A percentile compares a stretch with the other conserved stretches of the same genome.
Conservation (phyloP, 23 tunicate genomes). For the Ciona savignyi region DNA sequence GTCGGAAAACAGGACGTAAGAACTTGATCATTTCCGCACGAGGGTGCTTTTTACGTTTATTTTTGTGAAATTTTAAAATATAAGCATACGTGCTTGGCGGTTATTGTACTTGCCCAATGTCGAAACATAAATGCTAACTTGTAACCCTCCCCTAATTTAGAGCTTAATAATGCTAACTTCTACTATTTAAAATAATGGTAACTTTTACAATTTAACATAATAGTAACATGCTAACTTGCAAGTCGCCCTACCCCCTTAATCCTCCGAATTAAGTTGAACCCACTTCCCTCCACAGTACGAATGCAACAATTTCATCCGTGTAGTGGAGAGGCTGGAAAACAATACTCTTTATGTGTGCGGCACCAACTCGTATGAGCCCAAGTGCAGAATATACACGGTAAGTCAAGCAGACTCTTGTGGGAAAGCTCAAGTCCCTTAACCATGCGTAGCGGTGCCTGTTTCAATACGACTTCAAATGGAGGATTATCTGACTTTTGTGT, state of each 20-base stretch:
- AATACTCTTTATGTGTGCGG: constrained; percentile 65
- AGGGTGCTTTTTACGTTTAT: background rate
- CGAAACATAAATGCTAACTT: background rate
- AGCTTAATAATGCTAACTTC: too few relatives aligned
- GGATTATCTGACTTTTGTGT: too few relatives aligned
- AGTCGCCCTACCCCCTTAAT: too few relatives aligned
- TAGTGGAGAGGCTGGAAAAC: constrained; percentile 41
- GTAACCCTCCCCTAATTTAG: background rate
- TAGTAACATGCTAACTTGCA: too few relatives aligned
- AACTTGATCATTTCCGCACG: background rate
- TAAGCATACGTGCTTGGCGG: background rate
- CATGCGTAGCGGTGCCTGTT: background rate
- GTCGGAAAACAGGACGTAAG: constrained; percentile 21
- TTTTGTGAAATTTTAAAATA: background rate
- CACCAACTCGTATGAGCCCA: constrained; percentile 70
- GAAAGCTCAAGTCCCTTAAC: background rate
- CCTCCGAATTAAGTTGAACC: background rate
- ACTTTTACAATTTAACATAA: too few relatives aligned
- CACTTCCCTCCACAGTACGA: constrained; percentile 20
- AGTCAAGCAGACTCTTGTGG: background rate
- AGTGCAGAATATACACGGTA: constrained; percentile 58
- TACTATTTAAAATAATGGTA: too few relatives aligned
- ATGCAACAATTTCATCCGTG: constrained; percentile 79
- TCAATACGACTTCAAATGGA: background rate
- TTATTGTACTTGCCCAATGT: background rate